Evolutionary conservation across 2,797 vertebrate genomes (phyloP), one percentile per base, ranked within the genome.

Genomic region (Buphagus erythrorhynchus): DNA sequence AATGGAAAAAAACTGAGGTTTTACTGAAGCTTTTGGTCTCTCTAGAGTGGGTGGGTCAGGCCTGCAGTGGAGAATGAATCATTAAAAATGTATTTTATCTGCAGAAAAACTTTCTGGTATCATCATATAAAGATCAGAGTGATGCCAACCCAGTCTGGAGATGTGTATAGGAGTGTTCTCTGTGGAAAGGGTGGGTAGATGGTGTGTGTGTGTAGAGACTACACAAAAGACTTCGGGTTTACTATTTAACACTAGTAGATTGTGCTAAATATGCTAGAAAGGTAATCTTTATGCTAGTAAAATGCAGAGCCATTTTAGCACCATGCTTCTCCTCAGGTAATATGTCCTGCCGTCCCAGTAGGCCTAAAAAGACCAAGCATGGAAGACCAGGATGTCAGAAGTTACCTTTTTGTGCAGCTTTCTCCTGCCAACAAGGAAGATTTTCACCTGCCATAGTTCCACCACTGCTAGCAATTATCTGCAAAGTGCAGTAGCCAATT

Each of bases 371-470:
- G 13, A 11, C 16, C 9, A 28, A 78, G 69, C 2, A 16, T 25
- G 16, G 54, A 86, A 51, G 33, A 73, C 1, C 6, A 4, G 38
- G 26, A 24, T 43, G 25, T 12, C 42, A 68, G 66, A 93, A 77
- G 28, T 74, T 3, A 0, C 5, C 9, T 46, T 85, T 67, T 45
- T 68, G 36, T 74, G n/a, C 59, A 58, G 7, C 16, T 79, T 12
- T 55, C 11, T 43, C 3, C 5, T 61, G 22, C 19, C 5, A 3
- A 29, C 21, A 36, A 33, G 26, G 43, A 87, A 79, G 49, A 54
- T 57, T 77, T 19, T 65, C 2, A 2, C 20, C 18, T 62, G 18
- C 24, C 40, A 43, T 0, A 0, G 0, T 61, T 74, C 18, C 16
- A 33, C 6, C 0, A 0, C n/a, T 48, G 16, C 33, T 45, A 76